Conservation (phyloP, 2,888 invertebrate species). For the Odontothrips loti region DNA sequence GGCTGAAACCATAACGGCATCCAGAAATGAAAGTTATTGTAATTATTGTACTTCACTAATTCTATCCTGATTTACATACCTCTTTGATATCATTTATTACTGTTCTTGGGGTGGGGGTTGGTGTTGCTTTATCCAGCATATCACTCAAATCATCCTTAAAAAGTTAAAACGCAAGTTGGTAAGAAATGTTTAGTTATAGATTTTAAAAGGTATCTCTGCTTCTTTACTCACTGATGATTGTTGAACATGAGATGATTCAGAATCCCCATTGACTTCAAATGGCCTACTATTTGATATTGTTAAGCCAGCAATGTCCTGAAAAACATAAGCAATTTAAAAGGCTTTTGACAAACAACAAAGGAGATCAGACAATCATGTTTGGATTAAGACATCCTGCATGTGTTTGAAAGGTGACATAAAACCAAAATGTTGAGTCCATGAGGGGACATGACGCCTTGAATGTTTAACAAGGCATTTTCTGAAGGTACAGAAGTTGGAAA, state of each 20-base stretch:
- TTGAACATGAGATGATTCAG: not conserved
- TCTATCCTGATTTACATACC: constrained; percentile 30
- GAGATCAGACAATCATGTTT: no score
- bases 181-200: not conserved
- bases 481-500: no score
- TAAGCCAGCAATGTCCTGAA: not conserved
- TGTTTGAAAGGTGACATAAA: no score
- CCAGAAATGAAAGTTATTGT: not conserved
- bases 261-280: not conserved
- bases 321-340: not conserved
- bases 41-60: not conserved
- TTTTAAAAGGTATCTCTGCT: no score
- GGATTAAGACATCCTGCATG: no score
- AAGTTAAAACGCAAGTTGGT: constrained; percentile 28
- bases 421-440: no score
- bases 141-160: constrained; percentile 43
- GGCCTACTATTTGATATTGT: not conserved
- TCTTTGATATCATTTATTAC: constrained; percentile 41
- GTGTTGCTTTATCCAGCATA: constrained; percentile 38
- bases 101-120: constrained; percentile 42
- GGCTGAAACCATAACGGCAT: constrained; percentile 27
- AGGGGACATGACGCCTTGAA: no score
- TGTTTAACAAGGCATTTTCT: no score
- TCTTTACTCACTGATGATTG: not conserved
- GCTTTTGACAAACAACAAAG: no score